Percentiles rank a stretch among this genome's conserved stretches.
phyloP scores from a whole-genome alignment of 2,113 vertebrate species.

The Hirundichthys speculiger region DNA sequence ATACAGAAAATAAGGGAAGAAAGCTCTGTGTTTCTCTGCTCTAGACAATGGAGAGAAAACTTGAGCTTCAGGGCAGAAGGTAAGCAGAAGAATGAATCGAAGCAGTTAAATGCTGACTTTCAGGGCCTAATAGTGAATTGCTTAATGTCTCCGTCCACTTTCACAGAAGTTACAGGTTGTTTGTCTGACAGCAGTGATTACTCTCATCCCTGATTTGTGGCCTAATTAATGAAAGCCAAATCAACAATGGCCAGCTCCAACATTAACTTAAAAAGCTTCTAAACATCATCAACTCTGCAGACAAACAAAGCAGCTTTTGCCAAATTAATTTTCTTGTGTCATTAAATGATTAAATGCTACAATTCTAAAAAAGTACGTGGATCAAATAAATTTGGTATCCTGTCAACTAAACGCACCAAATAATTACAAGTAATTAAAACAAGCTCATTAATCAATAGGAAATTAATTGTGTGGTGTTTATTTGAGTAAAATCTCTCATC shows the following conservation, averaged over 20 bases:
- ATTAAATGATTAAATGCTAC: not conserved
- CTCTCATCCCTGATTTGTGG: slow-evolving; percentile 17
- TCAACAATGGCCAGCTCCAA: not conserved
- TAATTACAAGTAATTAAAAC: too few species aligned
- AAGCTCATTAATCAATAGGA: too few species aligned
- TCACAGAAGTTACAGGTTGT: slow-evolving; percentile 8
- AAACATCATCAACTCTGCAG: not conserved
- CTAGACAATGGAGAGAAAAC: not conserved
- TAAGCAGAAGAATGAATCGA: not conserved
- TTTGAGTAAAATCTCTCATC: too few species aligned
- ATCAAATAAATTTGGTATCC: not conserved
- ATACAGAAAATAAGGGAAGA: too few species aligned
- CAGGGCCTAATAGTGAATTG: not conserved
- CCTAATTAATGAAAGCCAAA: slow-evolving; percentile 17
- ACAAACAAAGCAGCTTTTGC: not conserved
- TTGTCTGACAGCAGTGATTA: slow-evolving; percentile 14
- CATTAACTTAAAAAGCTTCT: slow-evolving; percentile 6
- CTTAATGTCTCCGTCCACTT: slow-evolving; percentile 8
- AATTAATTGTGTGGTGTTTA: too few species aligned
- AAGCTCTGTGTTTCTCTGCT: not conserved
- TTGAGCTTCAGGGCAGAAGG: not conserved
- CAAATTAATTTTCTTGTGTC: not conserved
- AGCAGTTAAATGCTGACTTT: not conserved
- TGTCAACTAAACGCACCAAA: not conserved
- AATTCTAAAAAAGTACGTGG: not conserved